phyloP scores from a whole-genome alignment of 2,888 invertebrate genomes.

The Orthonevra nobilis region DNA sequence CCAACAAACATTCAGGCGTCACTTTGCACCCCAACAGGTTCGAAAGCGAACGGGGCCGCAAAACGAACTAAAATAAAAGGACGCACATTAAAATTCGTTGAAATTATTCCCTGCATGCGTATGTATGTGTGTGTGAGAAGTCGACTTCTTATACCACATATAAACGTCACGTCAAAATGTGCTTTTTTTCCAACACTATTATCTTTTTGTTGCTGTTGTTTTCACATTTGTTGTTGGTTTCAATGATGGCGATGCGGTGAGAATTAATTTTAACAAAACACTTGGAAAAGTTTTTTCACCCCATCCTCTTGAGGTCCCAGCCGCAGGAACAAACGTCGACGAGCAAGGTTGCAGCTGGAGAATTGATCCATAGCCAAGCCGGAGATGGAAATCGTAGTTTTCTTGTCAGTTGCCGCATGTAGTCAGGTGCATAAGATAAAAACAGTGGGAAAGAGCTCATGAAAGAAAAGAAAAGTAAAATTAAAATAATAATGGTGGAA shows the following conservation, averaged over 20 bases:
- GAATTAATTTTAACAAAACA: conserved; percentile 52
- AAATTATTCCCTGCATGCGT: conserved; percentile 22
- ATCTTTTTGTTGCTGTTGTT: conserved; percentile 18
- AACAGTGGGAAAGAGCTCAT: neutral
- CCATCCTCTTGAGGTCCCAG: neutral
- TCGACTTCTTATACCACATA: conserved; percentile 43
- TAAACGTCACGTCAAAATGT: conserved; percentile 29
- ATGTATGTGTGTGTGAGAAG: conserved; percentile 19
- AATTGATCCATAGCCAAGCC: conserved; percentile 25
- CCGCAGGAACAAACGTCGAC: no score
- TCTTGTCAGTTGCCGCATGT: conserved; percentile 32
- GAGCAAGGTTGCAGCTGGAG: conserved; percentile 33
- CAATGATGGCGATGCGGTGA: conserved; percentile 28
- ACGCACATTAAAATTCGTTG: conserved; percentile 45
- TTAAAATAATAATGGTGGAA: neutral
- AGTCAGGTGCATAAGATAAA: conserved; percentile 17
- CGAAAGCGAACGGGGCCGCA: conserved; percentile 10
- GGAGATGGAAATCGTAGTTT: no score
- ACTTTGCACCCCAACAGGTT: conserved; percentile 17
- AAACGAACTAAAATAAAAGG: no score
- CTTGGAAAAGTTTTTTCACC: conserved; percentile 16
- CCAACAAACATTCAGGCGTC: conserved; percentile 20
- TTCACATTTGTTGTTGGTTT: conserved; percentile 22
- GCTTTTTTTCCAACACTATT: neutral
- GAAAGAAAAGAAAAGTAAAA: conserved; percentile 19